Conservation (phyloP, 2,888 invertebrate genomes). For the Amiota mariae region DNA sequence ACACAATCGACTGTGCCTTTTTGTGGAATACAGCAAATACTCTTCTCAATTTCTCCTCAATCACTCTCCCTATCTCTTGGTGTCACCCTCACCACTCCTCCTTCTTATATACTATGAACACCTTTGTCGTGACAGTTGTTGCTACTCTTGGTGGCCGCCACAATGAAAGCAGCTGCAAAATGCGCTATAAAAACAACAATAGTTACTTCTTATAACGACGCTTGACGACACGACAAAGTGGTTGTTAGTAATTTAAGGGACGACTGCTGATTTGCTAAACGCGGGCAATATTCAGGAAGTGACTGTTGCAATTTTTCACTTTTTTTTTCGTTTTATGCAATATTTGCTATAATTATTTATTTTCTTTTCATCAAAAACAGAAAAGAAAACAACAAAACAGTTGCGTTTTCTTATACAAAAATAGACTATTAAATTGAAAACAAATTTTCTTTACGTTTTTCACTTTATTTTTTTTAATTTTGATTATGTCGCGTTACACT, state of each 20-base stretch:
- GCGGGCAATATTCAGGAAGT: not conserved
- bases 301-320: not conserved
- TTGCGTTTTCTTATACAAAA: not conserved
- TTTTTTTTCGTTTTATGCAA: not conserved
- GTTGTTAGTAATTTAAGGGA: not conserved
- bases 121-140: not conserved
- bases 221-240: not conserved
- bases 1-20: too few relatives aligned
- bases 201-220: not conserved
- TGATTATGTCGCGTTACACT: conserved; percentile 21
- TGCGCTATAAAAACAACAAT: not conserved
- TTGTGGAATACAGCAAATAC: too few relatives aligned
- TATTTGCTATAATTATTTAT: not conserved
- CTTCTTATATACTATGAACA: not conserved
- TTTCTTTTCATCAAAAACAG: too few relatives aligned
- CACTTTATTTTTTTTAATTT: too few relatives aligned
- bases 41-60: too few relatives aligned
- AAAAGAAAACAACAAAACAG: conserved; percentile 10
- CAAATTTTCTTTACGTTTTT: not conserved
- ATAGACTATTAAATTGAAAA: not conserved
- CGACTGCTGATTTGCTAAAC: too few relatives aligned
- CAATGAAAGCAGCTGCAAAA: conserved; percentile 24
- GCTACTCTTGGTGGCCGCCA: not conserved
- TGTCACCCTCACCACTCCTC: too few relatives aligned
- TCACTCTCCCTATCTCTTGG: too few relatives aligned